Evolutionary conservation across 2,888 invertebrate species (phyloP), one percentile per base, ranked within the genome.

Genomic region (Argyresthia albistria): DNA sequence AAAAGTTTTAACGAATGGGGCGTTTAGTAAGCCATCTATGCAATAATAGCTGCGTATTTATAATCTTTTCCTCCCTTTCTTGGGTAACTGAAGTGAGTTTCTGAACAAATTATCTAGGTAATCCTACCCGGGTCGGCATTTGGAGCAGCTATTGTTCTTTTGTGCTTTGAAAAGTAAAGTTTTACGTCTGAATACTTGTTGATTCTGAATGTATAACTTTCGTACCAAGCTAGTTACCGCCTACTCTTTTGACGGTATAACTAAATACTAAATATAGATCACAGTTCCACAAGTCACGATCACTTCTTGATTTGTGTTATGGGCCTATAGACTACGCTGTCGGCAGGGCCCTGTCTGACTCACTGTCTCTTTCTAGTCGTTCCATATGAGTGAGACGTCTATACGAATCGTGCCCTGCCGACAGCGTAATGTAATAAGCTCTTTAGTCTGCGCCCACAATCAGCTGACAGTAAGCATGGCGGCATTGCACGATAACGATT

Each of bases 1-100:
- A 66, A 69, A 72, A 73, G 63, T 73, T 72, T 68, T 67, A 69
- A 69, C 65, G 64, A 69, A 69, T 65, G 61, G 69, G 64, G 54
- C 56, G 65, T 67, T 69, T 63, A 63, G 61, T 50, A 42, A 50
- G 50, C 60, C 61, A 59, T 61, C 60, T 59, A 61, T 62, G 63
- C 61, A 64, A 65, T 60, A 64, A 65, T 60, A 62, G 60, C 59
- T 61, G 37, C 63, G 16, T 36, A 25, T n/a, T 36, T 63, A 54
- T 56, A 55, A 46, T 54, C 47, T 52, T 55, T 46, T 43, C 50
- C 52, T 54, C 53, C 39, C 49, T 53, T 52, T 37, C 14, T 43
- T 14, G 15, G 47, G 51, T 35, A 45, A 39, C 14, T 4, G 10
- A 47, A 46, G 16, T 11, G 42, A 43, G 9, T 16, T 50, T 43